Evolutionary conservation across 2,888 invertebrate genomes (phyloP).

Genomic region (Chorisops tibialis): DNA sequence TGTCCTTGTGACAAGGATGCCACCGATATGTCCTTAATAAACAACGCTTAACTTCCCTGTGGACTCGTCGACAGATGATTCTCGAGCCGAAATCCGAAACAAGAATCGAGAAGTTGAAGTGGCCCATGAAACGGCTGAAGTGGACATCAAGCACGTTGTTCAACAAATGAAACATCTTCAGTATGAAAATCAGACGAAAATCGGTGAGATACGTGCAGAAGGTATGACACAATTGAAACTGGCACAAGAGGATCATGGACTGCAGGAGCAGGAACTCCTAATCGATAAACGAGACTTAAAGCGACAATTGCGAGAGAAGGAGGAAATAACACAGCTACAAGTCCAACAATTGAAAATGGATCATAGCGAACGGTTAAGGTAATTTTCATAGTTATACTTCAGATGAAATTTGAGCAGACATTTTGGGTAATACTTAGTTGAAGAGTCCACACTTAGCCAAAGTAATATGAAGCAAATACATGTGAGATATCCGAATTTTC

Average conservation of each 20-base stretch:
- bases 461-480: no score
- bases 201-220: constrained; percentile 81
- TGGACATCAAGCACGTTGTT: constrained; percentile 81
- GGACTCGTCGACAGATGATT: constrained; percentile 43
- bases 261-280: constrained; percentile 72
- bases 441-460: no score
- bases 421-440: no score
- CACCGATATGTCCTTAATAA: no score
- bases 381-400: no score
- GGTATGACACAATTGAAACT: constrained; percentile 76
- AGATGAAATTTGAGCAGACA: no score
- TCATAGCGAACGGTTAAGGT: constrained; percentile 46
- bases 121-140: constrained; percentile 80
- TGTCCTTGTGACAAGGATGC: no score
- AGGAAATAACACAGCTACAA: constrained; percentile 50
- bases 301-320: constrained; percentile 55
- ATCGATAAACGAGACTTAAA: constrained; percentile 56
- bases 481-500: no score
- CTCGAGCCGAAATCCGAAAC: constrained; percentile 57
- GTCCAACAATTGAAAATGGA: constrained; percentile 47
- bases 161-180: constrained; percentile 91
- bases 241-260: constrained; percentile 77
- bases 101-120: constrained; percentile 87
- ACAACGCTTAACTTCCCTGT: no score
- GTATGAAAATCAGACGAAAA: constrained; percentile 84